These are phyloP conservation scores for Dendronephthya gigantea DNA, from an alignment of 64 coral and sea anemone species.

Conservation along the genomic window DNA sequence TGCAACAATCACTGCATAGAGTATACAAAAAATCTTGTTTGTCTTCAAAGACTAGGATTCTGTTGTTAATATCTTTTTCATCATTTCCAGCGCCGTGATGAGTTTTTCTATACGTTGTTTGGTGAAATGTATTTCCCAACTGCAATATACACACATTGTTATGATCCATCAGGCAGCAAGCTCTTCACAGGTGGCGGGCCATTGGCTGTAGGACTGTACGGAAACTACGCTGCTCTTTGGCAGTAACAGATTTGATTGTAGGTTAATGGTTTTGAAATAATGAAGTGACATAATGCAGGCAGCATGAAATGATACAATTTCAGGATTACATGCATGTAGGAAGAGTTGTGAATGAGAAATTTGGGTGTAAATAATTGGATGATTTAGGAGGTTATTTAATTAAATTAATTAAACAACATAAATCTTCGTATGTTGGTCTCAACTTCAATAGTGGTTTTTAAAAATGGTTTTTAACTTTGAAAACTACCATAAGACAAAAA, in stretches of 20 bases:
- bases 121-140: slow-evolving; percentile 51
- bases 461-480: neutral
- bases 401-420: neutral
- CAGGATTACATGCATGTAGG: neutral
- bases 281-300: neutral
- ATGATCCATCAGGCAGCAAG: slow-evolving; percentile 72
- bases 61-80: neutral
- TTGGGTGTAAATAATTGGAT: neutral
- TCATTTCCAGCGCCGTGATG: neutral
- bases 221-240: slow-evolving; percentile 90
- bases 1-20: neutral
- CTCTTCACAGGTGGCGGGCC: slow-evolving; percentile 84
- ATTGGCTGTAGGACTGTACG: slow-evolving; percentile 63
- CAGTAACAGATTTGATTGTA: slow-evolving; percentile 31
- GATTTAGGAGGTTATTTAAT: neutral
- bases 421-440: neutral
- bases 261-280: neutral
- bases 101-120: neutral
- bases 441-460: too few species aligned
- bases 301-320: too few species aligned
- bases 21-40: neutral
- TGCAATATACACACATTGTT: slow-evolving; percentile 95
- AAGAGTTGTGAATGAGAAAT: neutral
- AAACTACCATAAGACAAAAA: neutral
- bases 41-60: too few species aligned